phyloP scores from a whole-genome alignment of 2,113 vertebrate species.

The Chlorodrepanis virens region DNA sequence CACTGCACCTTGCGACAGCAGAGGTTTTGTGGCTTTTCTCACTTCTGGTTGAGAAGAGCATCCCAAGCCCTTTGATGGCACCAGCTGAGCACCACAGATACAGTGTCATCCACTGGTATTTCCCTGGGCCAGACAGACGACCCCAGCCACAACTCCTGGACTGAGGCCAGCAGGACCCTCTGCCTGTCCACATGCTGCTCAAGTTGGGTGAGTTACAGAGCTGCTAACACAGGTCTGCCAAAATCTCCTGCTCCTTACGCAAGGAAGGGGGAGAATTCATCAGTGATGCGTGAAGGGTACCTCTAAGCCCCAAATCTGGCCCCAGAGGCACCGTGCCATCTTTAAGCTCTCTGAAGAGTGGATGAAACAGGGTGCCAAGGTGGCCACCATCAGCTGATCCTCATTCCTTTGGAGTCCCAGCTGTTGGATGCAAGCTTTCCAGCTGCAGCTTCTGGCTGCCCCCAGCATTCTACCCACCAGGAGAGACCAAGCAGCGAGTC shows the following conservation, averaged over 20 bases:
- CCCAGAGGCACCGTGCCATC: background rate
- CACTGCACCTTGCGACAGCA: accelerated
- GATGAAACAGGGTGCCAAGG: background rate
- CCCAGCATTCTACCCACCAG: background rate
- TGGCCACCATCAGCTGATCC: background rate
- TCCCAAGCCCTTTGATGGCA: background rate
- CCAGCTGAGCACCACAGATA: background rate
- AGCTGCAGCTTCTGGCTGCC: background rate
- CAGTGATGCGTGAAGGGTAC: accelerated
- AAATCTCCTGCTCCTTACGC: background rate
- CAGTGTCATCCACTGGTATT: background rate
- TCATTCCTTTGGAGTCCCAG: accelerated
- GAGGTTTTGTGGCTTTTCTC: background rate
- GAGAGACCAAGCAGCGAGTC: background rate
- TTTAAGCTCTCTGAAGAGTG: accelerated
- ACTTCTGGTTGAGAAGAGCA: background rate
- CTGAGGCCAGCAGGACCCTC: background rate
- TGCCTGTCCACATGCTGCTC: background rate
- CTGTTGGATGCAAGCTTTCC: background rate
- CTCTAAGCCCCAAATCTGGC: background rate
- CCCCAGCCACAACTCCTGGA: background rate
- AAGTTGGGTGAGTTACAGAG: background rate
- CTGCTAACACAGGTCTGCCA: background rate
- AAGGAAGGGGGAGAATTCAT: background rate
- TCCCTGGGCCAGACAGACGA: background rate